Percentiles rank a stretch among this genome's conserved stretches.
phyloP scores from a whole-genome alignment of 1,140 invertebrate genomes.

The Drosophila subobscura region DNA sequence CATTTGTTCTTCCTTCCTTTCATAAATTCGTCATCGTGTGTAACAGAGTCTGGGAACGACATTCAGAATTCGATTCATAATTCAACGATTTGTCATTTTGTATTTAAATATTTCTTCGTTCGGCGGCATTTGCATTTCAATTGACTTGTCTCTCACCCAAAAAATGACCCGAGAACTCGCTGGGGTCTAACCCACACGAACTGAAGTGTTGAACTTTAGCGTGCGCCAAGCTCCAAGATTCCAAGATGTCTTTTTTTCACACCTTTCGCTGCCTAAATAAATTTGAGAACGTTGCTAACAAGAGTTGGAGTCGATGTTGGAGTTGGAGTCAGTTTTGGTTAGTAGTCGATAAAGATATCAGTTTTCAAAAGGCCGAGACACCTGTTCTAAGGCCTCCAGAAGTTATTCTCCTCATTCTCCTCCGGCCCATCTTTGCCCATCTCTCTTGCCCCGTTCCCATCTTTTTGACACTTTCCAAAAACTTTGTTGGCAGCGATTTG shows the following conservation, averaged over 20 bases:
- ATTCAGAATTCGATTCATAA: slow-evolving; percentile 57
- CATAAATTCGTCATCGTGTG: no score
- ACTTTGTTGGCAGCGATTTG: slow-evolving; percentile 69
- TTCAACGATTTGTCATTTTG: slow-evolving; percentile 79
- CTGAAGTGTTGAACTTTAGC: slow-evolving; percentile 66
- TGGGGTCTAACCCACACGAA: slow-evolving; percentile 24
- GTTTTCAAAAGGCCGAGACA: slow-evolving; percentile 49
- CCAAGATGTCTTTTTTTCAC: slow-evolving; percentile 52
- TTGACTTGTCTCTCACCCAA: slow-evolving; percentile 36
- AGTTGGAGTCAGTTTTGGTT: not conserved
- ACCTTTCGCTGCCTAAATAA: slow-evolving; percentile 59
- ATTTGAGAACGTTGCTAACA: slow-evolving; percentile 50
- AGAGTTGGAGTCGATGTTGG: slow-evolving; percentile 5
- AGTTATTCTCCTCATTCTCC: slow-evolving; percentile 10
- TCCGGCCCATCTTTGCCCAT: not conserved
- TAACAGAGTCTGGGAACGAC: slow-evolving; percentile 1
- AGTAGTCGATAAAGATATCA: slow-evolving; percentile 68
- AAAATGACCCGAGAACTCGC: no score
- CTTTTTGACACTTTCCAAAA: slow-evolving; percentile 74
- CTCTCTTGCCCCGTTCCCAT: slow-evolving; percentile 18
- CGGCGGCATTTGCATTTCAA: slow-evolving; percentile 72
- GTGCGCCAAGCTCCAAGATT: slow-evolving; percentile 52
- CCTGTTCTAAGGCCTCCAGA: slow-evolving; percentile 20
- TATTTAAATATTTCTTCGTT: slow-evolving; percentile 70
- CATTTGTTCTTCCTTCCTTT: slow-evolving; percentile 10